These are phyloP conservation scores for Lampris incognitus DNA, from an alignment of 2,113 vertebrate genomes.

Conservation along the genomic window DNA sequence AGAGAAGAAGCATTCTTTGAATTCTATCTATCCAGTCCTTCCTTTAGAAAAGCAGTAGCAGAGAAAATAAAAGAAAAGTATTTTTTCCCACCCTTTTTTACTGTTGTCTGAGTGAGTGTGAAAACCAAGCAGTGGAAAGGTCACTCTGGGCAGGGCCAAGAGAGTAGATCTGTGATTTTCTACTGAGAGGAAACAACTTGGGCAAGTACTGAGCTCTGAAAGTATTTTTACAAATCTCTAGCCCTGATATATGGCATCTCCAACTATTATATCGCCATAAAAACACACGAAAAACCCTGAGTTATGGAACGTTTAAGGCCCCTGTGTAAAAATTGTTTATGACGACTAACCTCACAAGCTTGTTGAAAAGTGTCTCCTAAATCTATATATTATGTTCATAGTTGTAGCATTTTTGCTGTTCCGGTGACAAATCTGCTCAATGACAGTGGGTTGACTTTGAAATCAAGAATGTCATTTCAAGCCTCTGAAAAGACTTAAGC, in stretches of 20 bases:
- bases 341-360: constrained; percentile 6
- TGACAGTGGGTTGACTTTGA: constrained; percentile 67
- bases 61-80: background rate
- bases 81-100: background rate
- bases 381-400: constrained; percentile 36
- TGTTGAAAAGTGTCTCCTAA: constrained; percentile 6
- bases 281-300: constrained; percentile 16
- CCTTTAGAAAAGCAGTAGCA: background rate
- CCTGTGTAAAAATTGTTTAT: constrained; percentile 29
- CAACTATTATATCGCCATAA: constrained; percentile 12
- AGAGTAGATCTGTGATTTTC: constrained; percentile 17
- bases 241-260: background rate
- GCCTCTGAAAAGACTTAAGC: constrained; percentile 62
- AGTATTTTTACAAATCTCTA: constrained; percentile 13
- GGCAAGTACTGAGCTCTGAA: background rate
- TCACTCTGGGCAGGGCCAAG: constrained; percentile 18
- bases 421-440: constrained; percentile 49
- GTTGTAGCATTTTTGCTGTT: constrained; percentile 14
- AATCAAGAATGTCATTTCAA: constrained; percentile 70
- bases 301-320: background rate
- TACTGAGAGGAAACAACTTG: constrained; percentile 9
- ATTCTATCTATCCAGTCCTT: background rate
- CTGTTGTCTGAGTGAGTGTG: constrained; percentile 18
- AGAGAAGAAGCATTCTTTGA: background rate
- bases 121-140: constrained; percentile 41